Evolutionary conservation across 2,113 vertebrate genomes (phyloP).

Genomic region (Piprites chloris): DNA sequence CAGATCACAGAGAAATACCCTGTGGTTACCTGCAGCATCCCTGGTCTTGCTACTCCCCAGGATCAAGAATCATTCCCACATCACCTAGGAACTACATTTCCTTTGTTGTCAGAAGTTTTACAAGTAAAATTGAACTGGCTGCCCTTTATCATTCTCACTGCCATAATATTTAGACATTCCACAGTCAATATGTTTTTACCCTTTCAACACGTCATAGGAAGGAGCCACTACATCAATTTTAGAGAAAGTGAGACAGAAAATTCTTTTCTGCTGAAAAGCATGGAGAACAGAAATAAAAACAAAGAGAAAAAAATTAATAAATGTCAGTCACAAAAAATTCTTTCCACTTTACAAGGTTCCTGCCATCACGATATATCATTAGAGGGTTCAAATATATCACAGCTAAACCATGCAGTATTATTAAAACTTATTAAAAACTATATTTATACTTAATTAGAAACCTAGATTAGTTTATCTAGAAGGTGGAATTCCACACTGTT

Average conservation of each 20-base stretch:
- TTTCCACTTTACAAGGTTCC: neutral
- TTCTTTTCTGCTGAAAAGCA: neutral
- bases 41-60: neutral
- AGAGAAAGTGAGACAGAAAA: neutral
- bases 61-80: fast-evolving
- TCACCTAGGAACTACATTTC: neutral
- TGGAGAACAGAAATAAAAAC: neutral
- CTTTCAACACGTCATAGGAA: neutral
- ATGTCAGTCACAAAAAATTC: neutral
- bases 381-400: neutral
- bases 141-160: neutral
- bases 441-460: neutral
- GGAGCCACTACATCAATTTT: neutral
- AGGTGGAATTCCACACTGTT: neutral
- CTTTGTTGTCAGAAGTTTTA: neutral
- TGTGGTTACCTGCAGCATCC: neutral
- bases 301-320: neutral
- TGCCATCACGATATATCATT: neutral
- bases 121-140: neutral
- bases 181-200: neutral
- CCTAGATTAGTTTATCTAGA: neutral
- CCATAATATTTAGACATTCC: neutral
- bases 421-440: fast-evolving
- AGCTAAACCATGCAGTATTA: neutral
- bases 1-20: neutral